Conservation (phyloP, 2,888 invertebrate genomes). For the Athripsodes cinereus region DNA sequence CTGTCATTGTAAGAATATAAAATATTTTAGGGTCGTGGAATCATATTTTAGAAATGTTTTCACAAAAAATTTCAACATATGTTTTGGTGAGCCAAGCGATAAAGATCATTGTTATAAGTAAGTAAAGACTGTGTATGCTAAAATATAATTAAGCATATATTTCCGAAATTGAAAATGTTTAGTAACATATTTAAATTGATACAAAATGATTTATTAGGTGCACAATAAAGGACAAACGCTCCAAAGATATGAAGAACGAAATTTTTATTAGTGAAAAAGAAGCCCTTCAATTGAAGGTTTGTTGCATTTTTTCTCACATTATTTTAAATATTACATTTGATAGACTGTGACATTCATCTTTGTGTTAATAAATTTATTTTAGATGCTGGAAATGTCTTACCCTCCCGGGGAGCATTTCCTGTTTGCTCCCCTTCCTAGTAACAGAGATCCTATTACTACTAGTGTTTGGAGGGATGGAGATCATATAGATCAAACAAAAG, state of each 20-base stretch:
- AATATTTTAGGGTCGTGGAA: slow-evolving; percentile 19
- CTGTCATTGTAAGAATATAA: no score
- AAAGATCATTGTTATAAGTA: slow-evolving; percentile 20
- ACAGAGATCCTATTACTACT: slow-evolving; percentile 13
- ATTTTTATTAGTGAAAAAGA: slow-evolving; percentile 3
- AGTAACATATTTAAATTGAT: no score
- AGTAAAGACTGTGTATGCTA: no score
- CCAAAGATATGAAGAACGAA: not conserved
- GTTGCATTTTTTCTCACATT: not conserved
- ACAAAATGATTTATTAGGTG: not conserved
- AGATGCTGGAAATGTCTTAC: slow-evolving; percentile 23
- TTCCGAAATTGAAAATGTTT: no score
- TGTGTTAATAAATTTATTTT: no score
- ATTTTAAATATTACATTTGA: no score
- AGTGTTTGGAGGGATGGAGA: slow-evolving; percentile 17
- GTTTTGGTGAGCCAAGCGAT: slow-evolving; percentile 15
- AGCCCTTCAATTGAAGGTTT: slow-evolving; percentile 16
- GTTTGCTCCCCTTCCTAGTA: slow-evolving; percentile 18
- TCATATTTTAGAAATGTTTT: slow-evolving; percentile 20
- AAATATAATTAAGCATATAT: no score
- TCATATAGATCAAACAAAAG: slow-evolving; percentile 4
- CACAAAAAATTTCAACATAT: slow-evolving; percentile 19
- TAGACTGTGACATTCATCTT: no score
- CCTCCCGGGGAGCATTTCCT: slow-evolving; percentile 22
- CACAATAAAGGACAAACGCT: not conserved